These are phyloP conservation scores for Homalodisca vitripennis DNA, from an alignment of 1,140 invertebrate species.

Conservation along the genomic window DNA sequence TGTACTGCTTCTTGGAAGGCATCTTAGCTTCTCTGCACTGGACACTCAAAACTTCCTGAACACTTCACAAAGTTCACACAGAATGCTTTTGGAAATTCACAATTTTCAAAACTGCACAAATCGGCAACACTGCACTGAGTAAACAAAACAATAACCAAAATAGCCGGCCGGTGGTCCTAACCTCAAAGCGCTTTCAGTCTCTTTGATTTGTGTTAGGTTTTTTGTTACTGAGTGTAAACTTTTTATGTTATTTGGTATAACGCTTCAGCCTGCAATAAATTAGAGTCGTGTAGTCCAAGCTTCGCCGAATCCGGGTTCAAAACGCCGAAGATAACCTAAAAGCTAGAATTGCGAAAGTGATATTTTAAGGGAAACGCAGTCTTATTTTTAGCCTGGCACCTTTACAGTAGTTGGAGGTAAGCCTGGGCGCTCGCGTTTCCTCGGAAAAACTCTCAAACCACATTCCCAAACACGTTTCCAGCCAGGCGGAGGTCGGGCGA, in stretches of 20 bases:
- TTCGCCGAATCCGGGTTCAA: neutral
- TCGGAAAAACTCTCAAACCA: neutral
- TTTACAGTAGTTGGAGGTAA: conserved; percentile 1
- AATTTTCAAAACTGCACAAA: neutral
- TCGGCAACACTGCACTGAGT: conserved; percentile 15
- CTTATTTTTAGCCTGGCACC: conserved; percentile 3
- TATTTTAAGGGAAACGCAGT: neutral
- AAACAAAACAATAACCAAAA: conserved; percentile 17
- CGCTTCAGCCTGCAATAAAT: neutral
- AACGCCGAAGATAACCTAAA: neutral
- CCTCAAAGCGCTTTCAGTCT: neutral
- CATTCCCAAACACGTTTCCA: conserved; percentile 15
- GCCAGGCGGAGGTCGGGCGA: neutral
- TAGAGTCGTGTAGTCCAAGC: neutral
- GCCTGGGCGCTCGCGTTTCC: conserved; percentile 6
- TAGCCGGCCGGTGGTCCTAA: conserved; percentile 1
- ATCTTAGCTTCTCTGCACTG: conserved; percentile 49
- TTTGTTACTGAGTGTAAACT: neutral
- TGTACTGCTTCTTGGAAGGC: conserved; percentile 88
- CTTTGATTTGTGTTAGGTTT: neutral
- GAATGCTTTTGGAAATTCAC: no score
- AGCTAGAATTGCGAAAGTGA: neutral
- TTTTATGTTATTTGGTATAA: neutral
- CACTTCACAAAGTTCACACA: neutral
- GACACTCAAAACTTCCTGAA: neutral